Base-by-base conservation (phyloP, 1,140 invertebrate genomes). In the Drosophila mauritiana region DNA sequence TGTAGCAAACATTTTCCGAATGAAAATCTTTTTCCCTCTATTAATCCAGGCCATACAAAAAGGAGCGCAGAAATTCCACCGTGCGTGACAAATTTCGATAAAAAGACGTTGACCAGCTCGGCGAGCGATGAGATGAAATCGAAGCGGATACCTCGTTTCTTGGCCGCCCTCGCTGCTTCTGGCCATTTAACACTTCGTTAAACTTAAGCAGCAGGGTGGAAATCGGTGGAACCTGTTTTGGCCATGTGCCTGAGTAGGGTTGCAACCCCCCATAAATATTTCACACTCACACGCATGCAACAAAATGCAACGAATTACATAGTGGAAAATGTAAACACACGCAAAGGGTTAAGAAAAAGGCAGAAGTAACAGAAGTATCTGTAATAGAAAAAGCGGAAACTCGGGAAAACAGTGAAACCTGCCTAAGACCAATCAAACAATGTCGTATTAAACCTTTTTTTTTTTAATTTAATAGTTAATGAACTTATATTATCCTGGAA, bases 281-380 rank as follows among this genome's bases (percentile, higher is more conserved):
- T 84, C 54, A 58, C 73, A 69, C 53, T 63, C 72, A 61, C 61
- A 72, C 53, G 58, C 55, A 54, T 55, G 82, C 82, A 86, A 72
- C 81, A 85, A 86, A 86, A 86, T 86, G 82, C 82, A 86, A 78
- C 82, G 82, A 86, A 86, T 86, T 86, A 86, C 78, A 86, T 86
- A 86, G 82, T 86, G 81, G 78, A 86, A 86, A 81, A 86, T 86
- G 82, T 86, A 81, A 86, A 86, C 82, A 86, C 68, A 77, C 78
- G 65, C 73, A 42, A 75, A 52, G 69, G 59, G 64, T 53, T 65
- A 68, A 54, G 73, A 46, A 56, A 74, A 54, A 39, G 46, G 59
- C 20, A 5, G 6, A 11, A 36, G 58, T 67, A 64, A 37, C 45
- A 65, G 59, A 11, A 31, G 45, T 39, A 39, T 13, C 12, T 6